Conservation (phyloP, 2,113 vertebrate genomes). For the Rattus rattus region DNA sequence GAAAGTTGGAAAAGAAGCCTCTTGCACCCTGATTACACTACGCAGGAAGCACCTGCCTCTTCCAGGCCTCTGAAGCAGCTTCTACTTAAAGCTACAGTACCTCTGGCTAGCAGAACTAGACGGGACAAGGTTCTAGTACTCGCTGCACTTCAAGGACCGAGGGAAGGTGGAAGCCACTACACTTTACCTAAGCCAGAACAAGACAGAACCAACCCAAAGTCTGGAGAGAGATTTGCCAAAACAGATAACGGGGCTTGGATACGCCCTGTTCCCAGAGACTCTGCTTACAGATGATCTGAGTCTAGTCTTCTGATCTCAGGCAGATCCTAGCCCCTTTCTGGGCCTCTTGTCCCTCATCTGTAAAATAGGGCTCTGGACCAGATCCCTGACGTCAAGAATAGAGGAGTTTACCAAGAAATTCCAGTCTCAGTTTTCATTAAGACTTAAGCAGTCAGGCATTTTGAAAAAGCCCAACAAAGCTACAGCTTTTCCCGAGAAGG, state of each 20-base stretch:
- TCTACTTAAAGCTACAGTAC: too few relatives aligned
- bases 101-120: neutral
- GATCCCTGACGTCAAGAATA: slow-evolving; percentile 12
- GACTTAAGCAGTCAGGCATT: slow-evolving; percentile 32
- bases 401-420: slow-evolving; percentile 66
- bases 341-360: neutral
- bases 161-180: neutral
- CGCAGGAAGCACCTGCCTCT: neutral
- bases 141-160: neutral
- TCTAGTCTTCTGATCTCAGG: neutral
- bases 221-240: neutral
- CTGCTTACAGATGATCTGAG: neutral
- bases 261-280: neutral
- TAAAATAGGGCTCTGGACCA: neutral
- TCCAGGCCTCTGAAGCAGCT: neutral
- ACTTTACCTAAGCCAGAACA: neutral
- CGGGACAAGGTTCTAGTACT: neutral
- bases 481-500: slow-evolving; percentile 46
- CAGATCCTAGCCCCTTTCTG: neutral
- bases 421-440: slow-evolving; percentile 64
- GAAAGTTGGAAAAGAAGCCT: neutral
- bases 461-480: slow-evolving; percentile 53
- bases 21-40: neutral
- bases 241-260: neutral
- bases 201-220: neutral